Percentiles rank a stretch among this genome's conserved stretches.
Evolutionary conservation across 2,888 invertebrate genomes (phyloP).

Genomic region (Acanthosoma haemorrhoidale): DNA sequence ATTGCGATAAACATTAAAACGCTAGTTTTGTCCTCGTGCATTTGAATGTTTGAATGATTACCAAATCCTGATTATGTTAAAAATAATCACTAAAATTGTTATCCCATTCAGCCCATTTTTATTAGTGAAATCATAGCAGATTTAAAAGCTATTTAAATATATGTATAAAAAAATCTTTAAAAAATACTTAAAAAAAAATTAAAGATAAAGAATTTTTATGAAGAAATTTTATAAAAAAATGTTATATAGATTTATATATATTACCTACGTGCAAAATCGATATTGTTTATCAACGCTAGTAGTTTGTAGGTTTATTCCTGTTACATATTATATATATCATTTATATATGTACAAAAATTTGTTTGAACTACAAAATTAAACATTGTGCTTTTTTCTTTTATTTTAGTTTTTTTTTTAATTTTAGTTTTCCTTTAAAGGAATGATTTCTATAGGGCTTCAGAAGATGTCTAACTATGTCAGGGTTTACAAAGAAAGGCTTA

Average conservation of each 20-base stretch:
- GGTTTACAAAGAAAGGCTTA: background rate
- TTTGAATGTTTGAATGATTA: conserved; percentile 17
- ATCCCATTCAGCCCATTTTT: conserved; percentile 16
- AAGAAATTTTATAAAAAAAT: conserved; percentile 25
- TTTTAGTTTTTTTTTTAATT: background rate
- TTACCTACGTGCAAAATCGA: conserved; percentile 20
- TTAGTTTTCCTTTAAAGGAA: background rate
- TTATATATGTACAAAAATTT: conserved; percentile 14
- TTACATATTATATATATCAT: conserved; percentile 27
- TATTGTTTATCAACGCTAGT: conserved; percentile 23
- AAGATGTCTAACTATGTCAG: background rate
- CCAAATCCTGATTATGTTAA: conserved; percentile 25
- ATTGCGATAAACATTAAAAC: background rate
- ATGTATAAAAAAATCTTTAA: conserved; percentile 23
- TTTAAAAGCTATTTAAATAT: conserved; percentile 11
- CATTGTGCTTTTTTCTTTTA: background rate
- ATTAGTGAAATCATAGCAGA: conserved; percentile 23
- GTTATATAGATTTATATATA: conserved; percentile 25
- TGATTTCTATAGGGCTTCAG: background rate
- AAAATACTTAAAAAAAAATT: conserved; percentile 11
- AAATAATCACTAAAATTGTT: conserved; percentile 26
- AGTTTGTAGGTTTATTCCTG: conserved; percentile 28
- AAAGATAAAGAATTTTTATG: conserved; percentile 21
- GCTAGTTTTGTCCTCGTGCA: background rate
- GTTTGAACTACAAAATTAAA: background rate